Conservation (phyloP, 1,140 invertebrate species). For the Drosophila tropicalis region DNA sequence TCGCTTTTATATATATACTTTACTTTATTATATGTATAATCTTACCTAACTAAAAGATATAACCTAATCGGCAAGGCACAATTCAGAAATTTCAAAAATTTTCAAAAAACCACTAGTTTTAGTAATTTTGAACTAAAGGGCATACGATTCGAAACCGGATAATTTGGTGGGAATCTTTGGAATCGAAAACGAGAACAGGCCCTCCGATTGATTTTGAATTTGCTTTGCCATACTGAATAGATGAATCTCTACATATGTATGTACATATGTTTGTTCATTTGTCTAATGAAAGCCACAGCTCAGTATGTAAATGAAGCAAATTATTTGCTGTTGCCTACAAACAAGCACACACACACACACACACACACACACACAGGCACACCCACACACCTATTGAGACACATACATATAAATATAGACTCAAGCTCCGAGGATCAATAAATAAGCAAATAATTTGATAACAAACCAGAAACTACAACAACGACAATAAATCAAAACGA, state of each 20-base stretch:
- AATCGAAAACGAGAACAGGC: no score
- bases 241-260: not conserved
- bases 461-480: constrained; percentile 37
- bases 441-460: constrained; percentile 71
- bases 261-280: constrained; percentile 9
- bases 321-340: constrained; percentile 41
- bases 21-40: no score
- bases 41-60: no score
- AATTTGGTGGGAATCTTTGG: no score
- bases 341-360: not conserved
- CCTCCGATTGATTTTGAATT: not conserved
- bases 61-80: no score
- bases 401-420: constrained; percentile 15
- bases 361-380: constrained; percentile 9
- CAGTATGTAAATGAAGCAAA: constrained; percentile 35
- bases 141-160: no score
- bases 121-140: no score
- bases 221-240: not conserved
- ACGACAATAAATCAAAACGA: constrained; percentile 51
- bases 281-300: constrained; percentile 37
- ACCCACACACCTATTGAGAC: not conserved
- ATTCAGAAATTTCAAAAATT: no score
- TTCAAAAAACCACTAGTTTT: no score
- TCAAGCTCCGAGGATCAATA: constrained; percentile 36
- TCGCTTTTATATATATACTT: no score